Evolutionary conservation across 2,113 vertebrate genomes (phyloP).

Genomic region (Rousettus leschenaultii): DNA sequence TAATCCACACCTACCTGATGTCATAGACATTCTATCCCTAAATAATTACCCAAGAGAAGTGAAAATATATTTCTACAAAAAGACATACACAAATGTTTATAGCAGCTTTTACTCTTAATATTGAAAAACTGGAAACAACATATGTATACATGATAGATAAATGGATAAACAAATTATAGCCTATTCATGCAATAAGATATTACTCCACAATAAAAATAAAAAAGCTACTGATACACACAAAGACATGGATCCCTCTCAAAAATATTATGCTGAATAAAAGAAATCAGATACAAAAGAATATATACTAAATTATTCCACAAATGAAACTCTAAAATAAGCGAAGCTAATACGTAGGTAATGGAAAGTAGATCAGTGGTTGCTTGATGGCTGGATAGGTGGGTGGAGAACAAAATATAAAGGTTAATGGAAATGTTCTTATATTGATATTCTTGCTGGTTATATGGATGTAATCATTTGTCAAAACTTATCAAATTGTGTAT

Average conservation of each 20-base stretch:
- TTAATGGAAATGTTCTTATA: not conserved
- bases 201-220: not conserved
- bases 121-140: not conserved
- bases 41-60: slow-evolving; percentile 3
- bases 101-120: not conserved
- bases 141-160: not conserved
- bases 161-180: not conserved
- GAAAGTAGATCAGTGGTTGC: not conserved
- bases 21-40: not conserved
- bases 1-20: not conserved
- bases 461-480: not conserved
- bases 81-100: not conserved
- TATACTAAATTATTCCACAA: not conserved
- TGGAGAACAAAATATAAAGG: not conserved
- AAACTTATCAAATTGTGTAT: not conserved
- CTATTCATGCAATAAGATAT: not conserved
- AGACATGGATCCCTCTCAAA: not conserved
- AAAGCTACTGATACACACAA: not conserved
- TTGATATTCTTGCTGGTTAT: not conserved
- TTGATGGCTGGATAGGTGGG: not conserved
- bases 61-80: not conserved
- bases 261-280: not conserved
- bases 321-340: not conserved
- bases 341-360: not conserved
- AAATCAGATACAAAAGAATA: not conserved